These are phyloP conservation scores for Pedionomus torquatus DNA, from an alignment of 2,113 vertebrate species.

Conservation along the genomic window DNA sequence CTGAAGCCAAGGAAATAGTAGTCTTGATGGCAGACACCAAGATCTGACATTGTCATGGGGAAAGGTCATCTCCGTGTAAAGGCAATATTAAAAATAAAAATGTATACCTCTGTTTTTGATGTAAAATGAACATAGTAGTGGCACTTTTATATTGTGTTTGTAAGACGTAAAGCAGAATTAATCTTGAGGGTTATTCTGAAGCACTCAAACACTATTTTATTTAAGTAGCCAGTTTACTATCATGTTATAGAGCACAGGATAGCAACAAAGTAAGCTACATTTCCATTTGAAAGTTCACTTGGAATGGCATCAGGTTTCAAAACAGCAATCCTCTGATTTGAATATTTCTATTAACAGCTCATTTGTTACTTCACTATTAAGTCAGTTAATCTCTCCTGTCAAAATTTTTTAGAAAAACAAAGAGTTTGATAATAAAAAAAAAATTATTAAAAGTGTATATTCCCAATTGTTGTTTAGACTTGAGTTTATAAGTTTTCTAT, in stretches of 20 bases:
- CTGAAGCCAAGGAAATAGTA: background rate
- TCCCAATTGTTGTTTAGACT: background rate
- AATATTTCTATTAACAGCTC: background rate
- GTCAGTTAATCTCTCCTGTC: background rate
- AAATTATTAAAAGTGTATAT: background rate
- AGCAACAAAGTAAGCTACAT: background rate
- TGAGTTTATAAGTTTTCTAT: background rate
- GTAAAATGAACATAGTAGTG: background rate
- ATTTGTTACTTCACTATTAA: background rate
- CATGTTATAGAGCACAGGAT: background rate
- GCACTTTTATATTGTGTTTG: background rate
- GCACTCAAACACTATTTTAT: background rate
- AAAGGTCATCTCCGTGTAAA: background rate
- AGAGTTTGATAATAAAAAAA: background rate
- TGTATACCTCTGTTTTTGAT: background rate
- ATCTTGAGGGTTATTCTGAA: background rate
- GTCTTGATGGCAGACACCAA: background rate
- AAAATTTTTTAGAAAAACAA: background rate
- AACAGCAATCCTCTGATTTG: background rate
- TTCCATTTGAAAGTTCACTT: background rate
- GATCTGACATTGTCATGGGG: background rate
- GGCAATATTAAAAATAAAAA: background rate
- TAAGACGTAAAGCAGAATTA: background rate
- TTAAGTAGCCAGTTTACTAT: background rate
- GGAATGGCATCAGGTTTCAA: background rate